Evolutionary conservation across 2,113 vertebrate genomes (phyloP), one percentile per base, ranked within the genome.

Genomic region (Chlorodrepanis virens): DNA sequence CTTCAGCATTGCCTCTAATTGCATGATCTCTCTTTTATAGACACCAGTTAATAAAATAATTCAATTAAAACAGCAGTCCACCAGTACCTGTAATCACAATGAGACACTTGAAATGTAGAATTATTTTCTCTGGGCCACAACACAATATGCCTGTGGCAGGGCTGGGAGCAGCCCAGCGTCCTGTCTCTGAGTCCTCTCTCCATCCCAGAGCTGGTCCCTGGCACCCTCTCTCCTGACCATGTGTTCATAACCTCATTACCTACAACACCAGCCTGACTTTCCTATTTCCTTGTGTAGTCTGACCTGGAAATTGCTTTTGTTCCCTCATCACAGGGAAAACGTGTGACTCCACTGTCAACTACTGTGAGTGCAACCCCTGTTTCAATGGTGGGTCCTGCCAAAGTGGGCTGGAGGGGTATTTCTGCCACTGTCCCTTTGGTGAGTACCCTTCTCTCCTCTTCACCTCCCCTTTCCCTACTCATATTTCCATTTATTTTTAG

Each of bases 361-460:
- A 99, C 98, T 99, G 99, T 97, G 99, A 99, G 94, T 99, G 99
- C 97, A 99, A 99, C 96, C 99, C 99, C 23, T 99, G 99, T 97
- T 99, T 99, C 98, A 99, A 99, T 75, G 99, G 99, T 44, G 99
- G 99, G 3, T 99, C 99, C 97, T 99, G 99, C 97, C 99, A 99
- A 90, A 99, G 98, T 28, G 98, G 98, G 17, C 95, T 99, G 97
- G 99, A 99, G 75, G 98, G 99, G 21, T 99, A 99, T 96, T 99
- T 98, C 93, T 99, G 99, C 96, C 99, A 99, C 81, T 99, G 99
- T 97, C 98, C 99, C 21, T 99, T 99, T 12, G 99, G 99, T 99
- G 95, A 99, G 99, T 98, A 96, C 10, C 12, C 39, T 71, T 28
- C 17, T 67, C 27, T 37, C 28, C 14, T 35, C 60, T 33, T 40